A percentile compares a stretch with the other conserved stretches of the same genome.
Conservation (phyloP, 2,797 vertebrate species). For the Mus caroli region DNA sequence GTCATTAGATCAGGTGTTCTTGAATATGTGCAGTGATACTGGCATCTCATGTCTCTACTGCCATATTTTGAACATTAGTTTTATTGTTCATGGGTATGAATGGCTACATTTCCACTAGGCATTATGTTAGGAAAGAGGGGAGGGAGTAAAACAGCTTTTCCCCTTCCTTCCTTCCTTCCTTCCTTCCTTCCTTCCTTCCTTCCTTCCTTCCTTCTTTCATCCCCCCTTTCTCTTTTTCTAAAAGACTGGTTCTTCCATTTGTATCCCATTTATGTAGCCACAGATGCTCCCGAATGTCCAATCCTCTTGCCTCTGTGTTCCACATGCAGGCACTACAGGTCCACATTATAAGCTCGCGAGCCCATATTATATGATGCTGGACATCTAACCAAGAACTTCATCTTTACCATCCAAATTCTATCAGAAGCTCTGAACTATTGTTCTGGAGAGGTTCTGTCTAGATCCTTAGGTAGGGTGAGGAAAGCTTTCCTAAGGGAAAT, state of each 20-base stretch:
- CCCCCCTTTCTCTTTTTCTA: neutral
- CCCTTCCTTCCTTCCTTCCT: neutral
- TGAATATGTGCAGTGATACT: too few relatives aligned
- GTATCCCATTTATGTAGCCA: neutral
- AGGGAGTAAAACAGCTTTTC: neutral
- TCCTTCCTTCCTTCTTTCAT: neutral
- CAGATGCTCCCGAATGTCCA: neutral
- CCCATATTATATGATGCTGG: neutral
- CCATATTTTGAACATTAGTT: neutral
- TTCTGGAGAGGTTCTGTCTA: neutral
- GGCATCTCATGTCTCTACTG: neutral
- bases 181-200: neutral
- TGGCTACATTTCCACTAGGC: too few relatives aligned
- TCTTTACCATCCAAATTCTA: neutral
- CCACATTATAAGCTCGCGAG: neutral
- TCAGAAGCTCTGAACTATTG: neutral
- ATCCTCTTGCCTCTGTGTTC: neutral
- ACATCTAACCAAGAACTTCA: neutral
- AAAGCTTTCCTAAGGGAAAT: neutral
- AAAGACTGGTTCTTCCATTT: neutral
- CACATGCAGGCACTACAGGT: neutral
- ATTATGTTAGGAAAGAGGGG: neutral
- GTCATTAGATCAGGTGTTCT: neutral
- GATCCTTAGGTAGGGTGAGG: neutral
- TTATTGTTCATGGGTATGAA: neutral